A percentile compares a stretch with the other conserved stretches of the same genome.
Conservation (phyloP, 2,113 vertebrate species). For the Salvator merianae region DNA sequence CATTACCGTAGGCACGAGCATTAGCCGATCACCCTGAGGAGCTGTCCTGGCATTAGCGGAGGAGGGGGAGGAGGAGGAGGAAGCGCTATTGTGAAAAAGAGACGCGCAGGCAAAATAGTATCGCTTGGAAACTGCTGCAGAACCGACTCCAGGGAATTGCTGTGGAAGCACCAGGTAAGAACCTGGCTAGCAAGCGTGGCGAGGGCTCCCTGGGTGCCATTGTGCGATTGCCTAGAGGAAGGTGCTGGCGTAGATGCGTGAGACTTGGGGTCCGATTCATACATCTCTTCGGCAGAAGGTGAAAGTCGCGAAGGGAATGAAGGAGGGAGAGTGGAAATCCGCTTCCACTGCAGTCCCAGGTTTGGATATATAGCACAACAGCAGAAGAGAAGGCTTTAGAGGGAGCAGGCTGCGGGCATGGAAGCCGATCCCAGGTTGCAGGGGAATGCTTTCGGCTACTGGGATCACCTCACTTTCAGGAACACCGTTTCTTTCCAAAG, state of each 20-base stretch:
- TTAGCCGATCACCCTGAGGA: neutral
- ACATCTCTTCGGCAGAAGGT: neutral
- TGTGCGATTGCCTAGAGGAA: neutral
- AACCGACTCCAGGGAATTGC: conserved; percentile 12
- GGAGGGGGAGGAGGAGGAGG: neutral
- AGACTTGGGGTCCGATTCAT: neutral
- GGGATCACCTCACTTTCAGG: neutral
- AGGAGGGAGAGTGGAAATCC: conserved; percentile 2
- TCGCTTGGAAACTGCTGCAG: neutral
- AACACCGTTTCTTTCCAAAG: neutral
- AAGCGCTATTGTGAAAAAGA: neutral
- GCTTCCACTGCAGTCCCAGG: conserved; percentile 6
- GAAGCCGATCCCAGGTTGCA: neutral
- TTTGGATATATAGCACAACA: neutral
- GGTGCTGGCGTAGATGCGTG: neutral
- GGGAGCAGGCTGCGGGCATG: conserved; percentile 32
- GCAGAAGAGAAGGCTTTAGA: neutral
- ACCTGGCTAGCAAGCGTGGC: neutral
- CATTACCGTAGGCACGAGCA: neutral
- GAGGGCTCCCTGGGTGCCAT: neutral
- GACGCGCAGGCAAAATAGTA: too few relatives aligned
- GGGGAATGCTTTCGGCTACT: neutral
- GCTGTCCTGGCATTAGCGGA: neutral
- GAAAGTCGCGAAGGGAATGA: conserved; percentile 55
- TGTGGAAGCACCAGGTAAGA: conserved; percentile 59